Conservation (phyloP, 2,797 vertebrate genomes). For the Arvicola amphibius region DNA sequence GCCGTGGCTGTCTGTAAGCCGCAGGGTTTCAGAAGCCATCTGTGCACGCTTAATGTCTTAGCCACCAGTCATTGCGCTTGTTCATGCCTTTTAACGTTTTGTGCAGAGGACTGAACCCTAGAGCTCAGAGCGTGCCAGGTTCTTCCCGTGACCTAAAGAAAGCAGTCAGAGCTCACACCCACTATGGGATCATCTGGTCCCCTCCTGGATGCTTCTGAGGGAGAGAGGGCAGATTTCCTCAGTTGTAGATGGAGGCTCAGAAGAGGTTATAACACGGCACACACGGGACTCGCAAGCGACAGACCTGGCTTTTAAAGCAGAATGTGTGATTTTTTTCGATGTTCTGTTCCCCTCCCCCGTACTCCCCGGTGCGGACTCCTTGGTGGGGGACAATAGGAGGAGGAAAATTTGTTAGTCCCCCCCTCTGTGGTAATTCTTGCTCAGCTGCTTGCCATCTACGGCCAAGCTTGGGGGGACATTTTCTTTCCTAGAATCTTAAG, state of each 20-base stretch:
- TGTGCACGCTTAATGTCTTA: not conserved
- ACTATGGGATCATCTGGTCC: not conserved
- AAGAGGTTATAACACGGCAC: not conserved
- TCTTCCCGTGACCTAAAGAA: not conserved
- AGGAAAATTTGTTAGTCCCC: not conserved
- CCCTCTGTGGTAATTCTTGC: not conserved
- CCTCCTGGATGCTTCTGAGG: not conserved
- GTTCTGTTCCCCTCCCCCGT: not conserved
- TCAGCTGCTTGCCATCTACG: not conserved
- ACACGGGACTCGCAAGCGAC: not conserved
- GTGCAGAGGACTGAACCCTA: not conserved
- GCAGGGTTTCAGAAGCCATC: not conserved
- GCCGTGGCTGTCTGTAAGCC: accelerated
- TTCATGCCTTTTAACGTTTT: not conserved
- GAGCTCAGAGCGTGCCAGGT: accelerated
- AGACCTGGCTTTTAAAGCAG: not conserved
- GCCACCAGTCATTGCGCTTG: not conserved
- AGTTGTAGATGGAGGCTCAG: accelerated
- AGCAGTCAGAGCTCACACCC: not conserved
- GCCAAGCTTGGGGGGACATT: not conserved
- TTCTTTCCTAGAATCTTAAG: not conserved
- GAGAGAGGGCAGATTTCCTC: not conserved
- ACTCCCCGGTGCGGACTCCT: too few species aligned
- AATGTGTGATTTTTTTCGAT: not conserved
- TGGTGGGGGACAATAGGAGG: not conserved